A percentile compares a stretch with the other conserved stretches of the same genome.
These are phyloP conservation scores for Clarias fuscus DNA, from an alignment of 2,797 vertebrate species.

Conservation along the genomic window DNA sequence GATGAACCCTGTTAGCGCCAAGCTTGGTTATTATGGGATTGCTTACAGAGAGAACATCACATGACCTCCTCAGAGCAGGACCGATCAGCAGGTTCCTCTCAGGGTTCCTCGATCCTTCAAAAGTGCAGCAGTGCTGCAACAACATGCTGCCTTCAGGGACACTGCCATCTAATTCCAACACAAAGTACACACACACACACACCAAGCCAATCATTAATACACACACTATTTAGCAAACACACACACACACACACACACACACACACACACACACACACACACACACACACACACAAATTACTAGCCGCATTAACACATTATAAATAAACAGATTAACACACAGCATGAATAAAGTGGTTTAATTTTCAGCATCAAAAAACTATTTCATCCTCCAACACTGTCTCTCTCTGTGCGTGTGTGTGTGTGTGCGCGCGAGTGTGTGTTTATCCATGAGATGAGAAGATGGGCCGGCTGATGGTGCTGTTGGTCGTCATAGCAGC, in stretches of 20 bases:
- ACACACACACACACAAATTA: not conserved
- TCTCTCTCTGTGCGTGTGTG: not conserved
- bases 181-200: not conserved
- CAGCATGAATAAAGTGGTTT: slow-evolving; percentile 13
- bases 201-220: not conserved
- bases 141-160: slow-evolving; percentile 12
- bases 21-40: not conserved
- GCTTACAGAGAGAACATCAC: not conserved
- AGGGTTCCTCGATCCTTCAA: not conserved
- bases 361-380: slow-evolving; percentile 47
- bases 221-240: not conserved
- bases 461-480: slow-evolving; percentile 97
- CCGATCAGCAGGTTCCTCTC: not conserved
- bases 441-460: slow-evolving; percentile 91
- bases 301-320: not conserved
- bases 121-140: not conserved
- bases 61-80: not conserved
- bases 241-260: not conserved
- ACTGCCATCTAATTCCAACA: not conserved
- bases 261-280: not conserved
- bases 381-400: slow-evolving; percentile 3
- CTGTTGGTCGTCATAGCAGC: slow-evolving; percentile 99
- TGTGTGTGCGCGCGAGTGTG: not conserved
- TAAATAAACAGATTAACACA: slow-evolving; percentile 3
- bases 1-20: not conserved